These are phyloP conservation scores for Fratercula arctica DNA, from an alignment of 2,797 vertebrate species.

Conservation along the genomic window DNA sequence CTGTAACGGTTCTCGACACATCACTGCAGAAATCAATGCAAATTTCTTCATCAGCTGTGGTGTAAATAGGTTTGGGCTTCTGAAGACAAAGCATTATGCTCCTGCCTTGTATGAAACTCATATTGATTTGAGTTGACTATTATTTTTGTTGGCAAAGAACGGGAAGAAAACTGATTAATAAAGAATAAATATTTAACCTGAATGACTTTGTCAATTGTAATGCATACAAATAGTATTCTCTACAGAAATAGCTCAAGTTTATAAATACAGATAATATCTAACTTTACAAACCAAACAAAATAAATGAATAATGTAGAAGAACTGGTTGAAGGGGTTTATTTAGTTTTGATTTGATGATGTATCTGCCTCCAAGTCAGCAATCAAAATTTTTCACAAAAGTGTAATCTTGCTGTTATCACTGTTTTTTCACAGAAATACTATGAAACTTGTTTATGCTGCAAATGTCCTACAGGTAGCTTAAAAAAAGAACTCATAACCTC, in stretches of 20 bases:
- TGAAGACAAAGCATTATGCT: neutral
- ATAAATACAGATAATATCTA: neutral
- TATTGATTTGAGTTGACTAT: neutral
- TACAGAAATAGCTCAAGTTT: neutral
- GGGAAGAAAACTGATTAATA: neutral
- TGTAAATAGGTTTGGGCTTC: neutral
- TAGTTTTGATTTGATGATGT: neutral
- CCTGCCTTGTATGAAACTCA: neutral
- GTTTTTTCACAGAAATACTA: neutral
- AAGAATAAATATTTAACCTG: slow-evolving; percentile 18
- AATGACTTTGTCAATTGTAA: neutral
- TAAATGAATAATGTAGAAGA: neutral
- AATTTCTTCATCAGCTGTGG: neutral
- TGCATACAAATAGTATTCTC: neutral
- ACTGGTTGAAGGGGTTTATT: neutral
- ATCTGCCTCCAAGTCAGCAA: neutral
- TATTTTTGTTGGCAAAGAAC: neutral
- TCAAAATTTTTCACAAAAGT: neutral
- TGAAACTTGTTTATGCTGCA: neutral
- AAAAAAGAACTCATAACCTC: neutral
- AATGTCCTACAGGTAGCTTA: neutral
- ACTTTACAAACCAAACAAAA: slow-evolving; percentile 26
- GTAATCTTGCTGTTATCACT: neutral
- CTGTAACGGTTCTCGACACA: neutral
- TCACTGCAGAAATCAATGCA: neutral